These are phyloP conservation scores for Rhadinocentrus ornatus DNA, from an alignment of 2,797 vertebrate genomes.

Conservation along the genomic window DNA sequence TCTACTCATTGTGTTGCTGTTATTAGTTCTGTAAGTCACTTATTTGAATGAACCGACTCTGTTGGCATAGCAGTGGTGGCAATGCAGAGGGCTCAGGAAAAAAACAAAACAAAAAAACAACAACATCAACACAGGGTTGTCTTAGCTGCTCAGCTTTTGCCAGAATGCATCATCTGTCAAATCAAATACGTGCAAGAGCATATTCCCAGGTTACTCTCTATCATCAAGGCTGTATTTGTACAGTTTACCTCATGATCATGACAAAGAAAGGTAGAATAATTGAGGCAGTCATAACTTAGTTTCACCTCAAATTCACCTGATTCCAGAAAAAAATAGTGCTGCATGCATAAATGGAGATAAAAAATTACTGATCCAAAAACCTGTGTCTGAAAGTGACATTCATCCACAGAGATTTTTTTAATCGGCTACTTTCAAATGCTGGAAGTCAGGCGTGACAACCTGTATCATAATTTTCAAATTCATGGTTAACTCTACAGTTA, in stretches of 20 bases:
- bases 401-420: background rate
- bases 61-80: conserved; percentile 6
- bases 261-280: conserved; percentile 2
- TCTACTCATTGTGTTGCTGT: conserved; percentile 20
- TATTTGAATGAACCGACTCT: conserved; percentile 18
- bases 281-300: background rate
- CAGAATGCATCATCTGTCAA: conserved; percentile 7
- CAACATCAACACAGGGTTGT: conserved; percentile 1
- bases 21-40: conserved; percentile 1
- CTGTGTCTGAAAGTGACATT: conserved; percentile 2
- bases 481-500: background rate
- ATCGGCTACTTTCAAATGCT: background rate
- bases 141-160: conserved; percentile 5
- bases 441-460: background rate
- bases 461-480: conserved; percentile 7
- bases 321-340: background rate
- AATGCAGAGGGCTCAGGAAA: conserved; percentile 3
- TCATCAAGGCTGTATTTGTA: conserved; percentile 9
- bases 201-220: conserved; percentile 22
- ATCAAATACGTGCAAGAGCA: conserved; percentile 22
- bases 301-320: conserved; percentile 6
- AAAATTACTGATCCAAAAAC: background rate
- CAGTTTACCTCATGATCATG: conserved; percentile 13
- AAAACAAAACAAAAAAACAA: background rate
- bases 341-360: background rate